Conservation (phyloP, 2,113 vertebrate genomes). For the Apteryx owenii region DNA sequence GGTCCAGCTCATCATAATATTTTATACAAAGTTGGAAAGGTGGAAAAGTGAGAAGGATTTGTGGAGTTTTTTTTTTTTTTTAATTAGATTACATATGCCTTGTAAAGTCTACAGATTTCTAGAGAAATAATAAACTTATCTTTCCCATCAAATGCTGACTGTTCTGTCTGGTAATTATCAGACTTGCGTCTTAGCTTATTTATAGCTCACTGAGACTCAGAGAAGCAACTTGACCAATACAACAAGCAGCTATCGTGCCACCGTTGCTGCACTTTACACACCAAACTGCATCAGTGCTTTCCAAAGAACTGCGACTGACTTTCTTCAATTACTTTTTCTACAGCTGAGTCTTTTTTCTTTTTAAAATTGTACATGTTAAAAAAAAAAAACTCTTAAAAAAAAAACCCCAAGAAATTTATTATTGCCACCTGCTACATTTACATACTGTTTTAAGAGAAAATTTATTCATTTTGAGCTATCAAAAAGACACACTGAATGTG, state of each 20-base stretch:
- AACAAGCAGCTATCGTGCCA: neutral
- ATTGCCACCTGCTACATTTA: neutral
- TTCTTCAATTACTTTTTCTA: neutral
- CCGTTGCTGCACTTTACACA: neutral
- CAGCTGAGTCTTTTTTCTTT: neutral
- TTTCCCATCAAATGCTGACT: neutral
- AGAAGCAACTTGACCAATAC: neutral
- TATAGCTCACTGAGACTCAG: neutral
- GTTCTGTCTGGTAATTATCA: neutral
- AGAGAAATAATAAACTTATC: neutral
- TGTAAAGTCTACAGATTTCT: neutral
- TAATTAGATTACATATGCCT: neutral
- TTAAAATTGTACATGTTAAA: neutral
- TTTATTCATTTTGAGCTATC: neutral
- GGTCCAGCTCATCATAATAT: too few relatives aligned
- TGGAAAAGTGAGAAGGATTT: too few relatives aligned
- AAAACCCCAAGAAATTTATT: neutral
- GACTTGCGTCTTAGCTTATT: neutral
- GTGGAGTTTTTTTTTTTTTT: neutral
- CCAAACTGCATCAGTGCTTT: neutral
- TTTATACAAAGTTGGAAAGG: too few relatives aligned
- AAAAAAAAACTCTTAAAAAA: neutral
- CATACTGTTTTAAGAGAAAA: neutral
- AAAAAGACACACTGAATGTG: neutral
- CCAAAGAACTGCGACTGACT: neutral